Conservation (phyloP, 2,113 vertebrate genomes). For the Leptobrachium ailaonicum region DNA sequence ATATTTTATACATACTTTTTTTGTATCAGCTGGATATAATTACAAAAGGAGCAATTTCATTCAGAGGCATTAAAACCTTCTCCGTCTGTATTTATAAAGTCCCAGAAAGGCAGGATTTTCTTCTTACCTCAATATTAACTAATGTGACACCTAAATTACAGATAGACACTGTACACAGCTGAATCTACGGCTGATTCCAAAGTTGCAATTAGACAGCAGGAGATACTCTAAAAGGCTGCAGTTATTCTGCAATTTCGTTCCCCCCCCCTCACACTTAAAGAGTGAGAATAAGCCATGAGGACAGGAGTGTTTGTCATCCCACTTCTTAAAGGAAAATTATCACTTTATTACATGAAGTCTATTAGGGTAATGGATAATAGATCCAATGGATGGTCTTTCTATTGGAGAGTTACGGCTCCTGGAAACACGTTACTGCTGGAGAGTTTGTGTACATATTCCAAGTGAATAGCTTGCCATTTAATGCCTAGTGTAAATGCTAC, state of each 20-base stretch:
- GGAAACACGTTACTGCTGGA: no score
- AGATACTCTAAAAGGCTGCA: slow-evolving; percentile 47
- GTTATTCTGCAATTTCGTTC: slow-evolving; percentile 21
- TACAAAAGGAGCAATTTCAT: slow-evolving; percentile 1
- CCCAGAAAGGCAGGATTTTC: slow-evolving; percentile 1
- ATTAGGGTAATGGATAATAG: no score
- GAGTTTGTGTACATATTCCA: no score
- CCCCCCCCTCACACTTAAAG: slow-evolving; percentile 3
- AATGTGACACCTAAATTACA: slow-evolving; percentile 48
- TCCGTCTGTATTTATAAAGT: slow-evolving; percentile 12
- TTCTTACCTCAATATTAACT: slow-evolving; percentile 45
- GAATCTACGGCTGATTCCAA: slow-evolving; percentile 25
- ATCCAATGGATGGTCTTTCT: no score
- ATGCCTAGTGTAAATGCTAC: no score
- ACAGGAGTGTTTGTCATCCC: slow-evolving; percentile 22
- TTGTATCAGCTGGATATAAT: slow-evolving; percentile 30
- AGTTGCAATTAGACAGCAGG: slow-evolving; percentile 49
- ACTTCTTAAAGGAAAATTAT: background rate
- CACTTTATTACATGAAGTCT: background rate
- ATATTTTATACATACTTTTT: slow-evolving; percentile 17
- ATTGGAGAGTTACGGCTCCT: no score
- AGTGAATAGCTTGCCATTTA: no score
- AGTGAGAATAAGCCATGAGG: background rate
- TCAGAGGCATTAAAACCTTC: slow-evolving; percentile 1
- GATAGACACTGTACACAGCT: slow-evolving; percentile 46